Percentiles rank a stretch among this genome's conserved stretches.
Evolutionary conservation across 1,140 invertebrate genomes (phyloP).

Genomic region (Drosophila ambigua): DNA sequence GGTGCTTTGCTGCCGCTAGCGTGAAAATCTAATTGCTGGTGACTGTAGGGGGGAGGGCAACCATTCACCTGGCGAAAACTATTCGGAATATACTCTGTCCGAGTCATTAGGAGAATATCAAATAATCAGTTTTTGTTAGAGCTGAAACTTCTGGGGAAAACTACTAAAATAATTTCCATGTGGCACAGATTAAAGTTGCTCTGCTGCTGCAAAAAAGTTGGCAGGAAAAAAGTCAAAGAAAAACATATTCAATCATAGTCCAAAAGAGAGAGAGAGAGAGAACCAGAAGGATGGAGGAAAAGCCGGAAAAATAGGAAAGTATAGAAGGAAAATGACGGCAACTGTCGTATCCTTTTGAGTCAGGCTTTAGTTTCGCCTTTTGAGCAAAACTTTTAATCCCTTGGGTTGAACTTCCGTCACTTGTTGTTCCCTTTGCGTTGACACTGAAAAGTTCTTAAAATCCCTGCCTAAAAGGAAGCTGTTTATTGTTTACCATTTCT

Average conservation of each 20-base stretch:
- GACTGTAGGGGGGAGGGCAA: constrained; percentile 7
- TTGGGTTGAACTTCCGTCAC: constrained; percentile 59
- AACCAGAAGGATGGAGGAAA: background rate
- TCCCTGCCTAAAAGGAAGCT: constrained; percentile 29
- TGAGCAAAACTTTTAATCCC: constrained; percentile 73
- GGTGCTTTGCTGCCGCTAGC: constrained; percentile 7
- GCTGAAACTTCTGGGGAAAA: constrained; percentile 21
- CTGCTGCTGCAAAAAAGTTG: background rate
- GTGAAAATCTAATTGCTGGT: constrained; percentile 33
- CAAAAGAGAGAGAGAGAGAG: constrained; percentile 10
- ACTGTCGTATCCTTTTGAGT: constrained; percentile 48
- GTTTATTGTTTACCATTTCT: constrained; percentile 63
- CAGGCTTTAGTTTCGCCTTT: constrained; percentile 53
- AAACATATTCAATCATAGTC: constrained; percentile 12
- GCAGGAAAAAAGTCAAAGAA: background rate
- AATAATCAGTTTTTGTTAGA: constrained; percentile 34
- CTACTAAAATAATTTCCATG: constrained; percentile 45
- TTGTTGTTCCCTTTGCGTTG: constrained; percentile 47
- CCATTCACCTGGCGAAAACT: constrained; percentile 27
- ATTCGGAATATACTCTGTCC: background rate
- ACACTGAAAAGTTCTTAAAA: constrained; percentile 69
- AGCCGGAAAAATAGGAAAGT: background rate
- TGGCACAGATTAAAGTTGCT: constrained; percentile 30
- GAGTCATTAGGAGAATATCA: constrained; percentile 42
- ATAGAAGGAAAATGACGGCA: constrained; percentile 52